Evolutionary conservation across 2,113 vertebrate genomes (phyloP), one percentile per base, ranked within the genome.

Genomic region (Colaptes auratus): DNA sequence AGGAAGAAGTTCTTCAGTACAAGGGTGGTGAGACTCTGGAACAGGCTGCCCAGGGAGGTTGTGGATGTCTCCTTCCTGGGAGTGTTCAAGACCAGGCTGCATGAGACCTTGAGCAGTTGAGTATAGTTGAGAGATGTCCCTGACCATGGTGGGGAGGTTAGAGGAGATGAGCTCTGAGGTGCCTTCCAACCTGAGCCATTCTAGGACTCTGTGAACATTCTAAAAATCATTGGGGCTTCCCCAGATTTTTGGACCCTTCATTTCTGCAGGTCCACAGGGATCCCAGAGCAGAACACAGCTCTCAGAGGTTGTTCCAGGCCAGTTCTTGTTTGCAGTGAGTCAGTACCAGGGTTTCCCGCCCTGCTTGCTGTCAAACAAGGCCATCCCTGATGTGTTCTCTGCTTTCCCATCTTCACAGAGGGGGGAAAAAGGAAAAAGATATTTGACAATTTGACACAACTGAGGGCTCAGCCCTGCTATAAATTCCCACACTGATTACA

Each of bases 401-500:
- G n/a, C 36, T 19, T 83, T 86, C 42, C 60, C 48, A 74, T 58
- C 73, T 61, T 58, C 21, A 66, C 39, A 81, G 27, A 24, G 15
- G 6, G 59, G 23, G 28, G 19, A 60, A 59, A 58, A 44, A 44
- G 42, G 42, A 44, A 44, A 44, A 44, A 44, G 42, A 15, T 44
- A 44, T 44, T 44, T 44, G 42, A 44, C 42, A 44, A 44, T 94
- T 91, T 86, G 16, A 56, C 69, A 83, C 67, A 83, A 71, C n/a
- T 74, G 58, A 4, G 9, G 56, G 50, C 64, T 79, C 74, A 86
- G 10, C 15, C 16, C 48, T 14, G 5, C 18, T 53, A 81, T 11
- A 55, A 92, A 83, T 95, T 97, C 96, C 95, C 95, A 97, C 79
- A 91, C 88, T 91, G 93, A 88, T 88, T 50, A 53, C 75, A 88